Conservation (phyloP, 2,888 invertebrate genomes). For the Pandemis corylana region DNA sequence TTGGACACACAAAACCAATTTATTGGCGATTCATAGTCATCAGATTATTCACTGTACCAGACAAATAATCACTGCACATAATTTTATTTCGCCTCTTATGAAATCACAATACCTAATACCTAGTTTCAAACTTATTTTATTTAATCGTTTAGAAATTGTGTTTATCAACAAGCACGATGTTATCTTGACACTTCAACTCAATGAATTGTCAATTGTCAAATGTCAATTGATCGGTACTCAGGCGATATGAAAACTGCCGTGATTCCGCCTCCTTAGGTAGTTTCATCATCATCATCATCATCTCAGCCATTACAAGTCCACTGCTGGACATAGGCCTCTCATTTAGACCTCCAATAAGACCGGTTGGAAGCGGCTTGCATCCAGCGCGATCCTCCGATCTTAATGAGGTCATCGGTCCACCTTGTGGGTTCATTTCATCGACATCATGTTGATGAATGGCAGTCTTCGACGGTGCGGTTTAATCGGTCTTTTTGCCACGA, state of each 20-base stretch:
- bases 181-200: constrained; percentile 11
- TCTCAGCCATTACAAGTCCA: too few species aligned
- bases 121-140: background rate
- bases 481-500: too few species aligned
- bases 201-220: constrained; percentile 2
- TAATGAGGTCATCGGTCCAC: too few species aligned
- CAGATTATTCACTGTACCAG: constrained; percentile 8
- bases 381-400: too few species aligned
- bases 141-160: constrained; percentile 1
- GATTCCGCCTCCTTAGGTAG: constrained; percentile 4
- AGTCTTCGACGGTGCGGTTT: too few species aligned
- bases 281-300: too few species aligned
- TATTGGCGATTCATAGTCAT: background rate
- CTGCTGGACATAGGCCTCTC: too few species aligned
- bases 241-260: background rate
- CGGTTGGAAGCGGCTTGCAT: too few species aligned
- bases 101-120: constrained; percentile 4
- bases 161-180: constrained; percentile 10
- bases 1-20: background rate
- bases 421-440: too few species aligned
- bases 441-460: too few species aligned
- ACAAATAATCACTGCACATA: background rate
- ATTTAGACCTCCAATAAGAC: too few species aligned
- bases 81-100: background rate
- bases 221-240: background rate